Evolutionary conservation across 2,113 vertebrate species (phyloP), one percentile per base, ranked within the genome.

Genomic region (Eurypyga helias): DNA sequence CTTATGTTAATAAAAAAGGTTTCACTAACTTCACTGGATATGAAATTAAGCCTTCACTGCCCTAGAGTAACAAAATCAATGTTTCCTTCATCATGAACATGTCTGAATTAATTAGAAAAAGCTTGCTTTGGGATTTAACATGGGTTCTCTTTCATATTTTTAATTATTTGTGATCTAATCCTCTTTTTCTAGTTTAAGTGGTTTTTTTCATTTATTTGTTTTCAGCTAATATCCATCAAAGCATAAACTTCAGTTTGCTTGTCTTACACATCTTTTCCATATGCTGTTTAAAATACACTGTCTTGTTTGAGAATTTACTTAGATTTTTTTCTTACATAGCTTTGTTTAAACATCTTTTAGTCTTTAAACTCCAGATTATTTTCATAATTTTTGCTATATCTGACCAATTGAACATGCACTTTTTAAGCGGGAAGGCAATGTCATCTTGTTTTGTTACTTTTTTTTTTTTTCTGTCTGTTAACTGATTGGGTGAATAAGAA

Each of bases 71-170:
- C 88, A 31, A 83, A 93, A 87, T 84, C 71, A 86, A 43, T 77
- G 43, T 90, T 95, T 90, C 54, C 41, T 93, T 94, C 64, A 0
- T 91, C 87, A 66, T 86, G 64, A 87, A 90, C 51, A 46, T 58
- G 54, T 85, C 62, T 96, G 36, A 95, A 93, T 95, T 94, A 96
- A 96, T 93, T 89, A 77, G 57, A 67, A 87, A 67, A 34, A 87
- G 18, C 26, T 65, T 83, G 66, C 73, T 92, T 78, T 91, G 76
- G 83, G 80, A 96, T 90, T 95, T 89, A 31, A 58, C 89, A 62
- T 73, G 6, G 19, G 17, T 70, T 93, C 31, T 92, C 46, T 79
- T 95, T 90, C 76, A 66, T 70, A 72, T 34, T 95, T 77, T 84
- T 82, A 96, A 83, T 94, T 93, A 87, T 78, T 89, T 96, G 65